Evolutionary conservation across 1,140 invertebrate genomes (phyloP), one percentile per base, ranked within the genome.

Genomic region (Drosophila sp.): DNA sequence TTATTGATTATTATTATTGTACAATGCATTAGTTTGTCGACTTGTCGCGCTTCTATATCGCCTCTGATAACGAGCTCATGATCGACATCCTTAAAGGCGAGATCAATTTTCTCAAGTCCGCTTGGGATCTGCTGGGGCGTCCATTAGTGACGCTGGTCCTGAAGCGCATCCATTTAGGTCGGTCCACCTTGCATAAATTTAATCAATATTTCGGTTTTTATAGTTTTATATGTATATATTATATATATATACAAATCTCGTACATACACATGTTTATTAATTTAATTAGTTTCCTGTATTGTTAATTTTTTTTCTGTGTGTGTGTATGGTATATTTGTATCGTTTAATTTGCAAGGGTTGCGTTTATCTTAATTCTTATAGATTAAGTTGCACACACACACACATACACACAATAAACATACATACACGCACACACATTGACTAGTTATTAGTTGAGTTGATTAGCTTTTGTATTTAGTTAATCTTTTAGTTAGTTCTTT

Each of bases 1-100:
- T 29, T 13, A 29, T n/a, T 18, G 11, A 29, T 50, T 48, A 48
- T 48, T 48, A 48, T 29, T 32, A 50, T 50, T 29, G 46, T 29
- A 29, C n/a, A 11, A 54, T 78, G 75, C 83, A 91, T 80, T 94
- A 99, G 98, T 97, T 98, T 94, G 97, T 97, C 93, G 98, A 99
- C 94, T 96, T 97, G 94, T 96, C 96, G 90, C 95, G 97, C 91
- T 98, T 98, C 95, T 98, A 99, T 95, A 97, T 98, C 91, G 97
- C 97, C 92, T 98, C 97, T 89, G 98, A 99, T 93, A 97, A 97
- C 93, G 97, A 98, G 93, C 94, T 99, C 92, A 96, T 99, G 95
- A 97, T 99, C 92, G 98, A 99, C 94, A 98, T 97, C 92, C 97
- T 98, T 94, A 98, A 97, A 94, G 96, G 96, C 89, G 97, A 98